Evolutionary conservation across 2,113 vertebrate genomes (phyloP).

Genomic region (Barnardius zonarius): DNA sequence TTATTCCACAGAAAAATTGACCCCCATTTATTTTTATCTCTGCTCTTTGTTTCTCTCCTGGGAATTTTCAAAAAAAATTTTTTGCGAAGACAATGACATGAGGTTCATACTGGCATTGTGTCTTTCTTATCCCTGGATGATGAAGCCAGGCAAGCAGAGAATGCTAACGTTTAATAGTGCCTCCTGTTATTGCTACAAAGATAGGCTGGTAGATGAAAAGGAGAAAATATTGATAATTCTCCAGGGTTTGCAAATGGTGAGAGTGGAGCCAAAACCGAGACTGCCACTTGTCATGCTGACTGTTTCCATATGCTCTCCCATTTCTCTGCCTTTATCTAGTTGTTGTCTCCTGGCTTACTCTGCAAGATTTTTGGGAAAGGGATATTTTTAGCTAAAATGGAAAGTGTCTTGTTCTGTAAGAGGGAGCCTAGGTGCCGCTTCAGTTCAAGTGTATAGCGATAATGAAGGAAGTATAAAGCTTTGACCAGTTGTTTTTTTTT

Average conservation of each 20-base stretch:
- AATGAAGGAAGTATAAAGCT: not conserved
- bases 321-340: constrained; percentile 5
- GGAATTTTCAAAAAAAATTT: not conserved
- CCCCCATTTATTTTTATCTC: not conserved
- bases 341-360: not conserved
- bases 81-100: not conserved
- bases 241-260: constrained; percentile 2
- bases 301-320: constrained; percentile 14
- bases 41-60: not conserved
- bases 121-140: not conserved
- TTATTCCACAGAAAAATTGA: not conserved
- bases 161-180: not conserved
- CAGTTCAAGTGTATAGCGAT: not conserved
- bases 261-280: not conserved
- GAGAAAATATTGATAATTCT: constrained; percentile 4
- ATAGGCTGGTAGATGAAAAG: not conserved
- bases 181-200: not conserved
- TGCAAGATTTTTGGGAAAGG: not conserved
- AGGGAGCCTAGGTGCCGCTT: not conserved
- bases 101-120: not conserved
- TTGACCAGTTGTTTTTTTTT: not conserved
- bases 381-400: not conserved
- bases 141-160: not conserved
- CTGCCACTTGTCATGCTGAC: constrained; percentile 26
- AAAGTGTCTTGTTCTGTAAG: not conserved